Conservation (phyloP, 2,113 vertebrate genomes). For the Oxyura jamaicensis region DNA sequence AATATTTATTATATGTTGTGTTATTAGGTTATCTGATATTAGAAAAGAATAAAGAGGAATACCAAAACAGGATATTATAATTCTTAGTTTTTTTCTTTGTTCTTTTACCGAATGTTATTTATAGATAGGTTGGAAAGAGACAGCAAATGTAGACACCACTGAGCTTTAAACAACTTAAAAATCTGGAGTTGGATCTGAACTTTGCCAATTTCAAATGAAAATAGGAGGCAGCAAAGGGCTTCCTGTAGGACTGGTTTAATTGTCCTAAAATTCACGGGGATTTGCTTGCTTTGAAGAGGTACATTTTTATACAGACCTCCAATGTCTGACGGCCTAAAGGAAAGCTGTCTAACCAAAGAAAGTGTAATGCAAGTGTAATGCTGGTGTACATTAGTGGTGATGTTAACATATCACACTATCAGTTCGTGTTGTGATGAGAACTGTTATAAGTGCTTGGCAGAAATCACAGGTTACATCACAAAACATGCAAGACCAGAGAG, state of each 20-base stretch:
- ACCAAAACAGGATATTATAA: constrained; percentile 53
- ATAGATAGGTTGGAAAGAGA: neutral
- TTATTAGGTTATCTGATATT: constrained; percentile 57
- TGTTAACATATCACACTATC: constrained; percentile 67
- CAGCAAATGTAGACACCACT: neutral
- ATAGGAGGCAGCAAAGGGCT: neutral
- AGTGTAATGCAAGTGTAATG: constrained; percentile 67
- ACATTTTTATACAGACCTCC: constrained; percentile 36
- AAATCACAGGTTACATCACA: constrained; percentile 61
- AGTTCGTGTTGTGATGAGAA: constrained; percentile 65
- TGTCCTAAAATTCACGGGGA: neutral
- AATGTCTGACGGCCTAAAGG: constrained; percentile 55
- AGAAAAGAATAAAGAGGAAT: constrained; percentile 54
- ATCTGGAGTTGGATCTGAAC: neutral
- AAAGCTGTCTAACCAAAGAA: constrained; percentile 53
- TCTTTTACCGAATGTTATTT: constrained; percentile 26
- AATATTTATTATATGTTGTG: constrained; percentile 55
- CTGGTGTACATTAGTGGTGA: constrained; percentile 50
- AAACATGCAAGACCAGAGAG: constrained; percentile 44
- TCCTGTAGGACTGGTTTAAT: neutral
- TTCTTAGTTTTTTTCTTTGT: constrained; percentile 36
- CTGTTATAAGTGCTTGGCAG: constrained; percentile 57
- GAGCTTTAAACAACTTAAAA: constrained; percentile 3
- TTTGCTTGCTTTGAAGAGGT: constrained; percentile 20
- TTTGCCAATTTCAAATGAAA: neutral